A percentile compares a stretch with the other conserved stretches of the same genome.
Evolutionary conservation across 2,888 invertebrate genomes (phyloP).

Genomic region (Trilocha varians): DNA sequence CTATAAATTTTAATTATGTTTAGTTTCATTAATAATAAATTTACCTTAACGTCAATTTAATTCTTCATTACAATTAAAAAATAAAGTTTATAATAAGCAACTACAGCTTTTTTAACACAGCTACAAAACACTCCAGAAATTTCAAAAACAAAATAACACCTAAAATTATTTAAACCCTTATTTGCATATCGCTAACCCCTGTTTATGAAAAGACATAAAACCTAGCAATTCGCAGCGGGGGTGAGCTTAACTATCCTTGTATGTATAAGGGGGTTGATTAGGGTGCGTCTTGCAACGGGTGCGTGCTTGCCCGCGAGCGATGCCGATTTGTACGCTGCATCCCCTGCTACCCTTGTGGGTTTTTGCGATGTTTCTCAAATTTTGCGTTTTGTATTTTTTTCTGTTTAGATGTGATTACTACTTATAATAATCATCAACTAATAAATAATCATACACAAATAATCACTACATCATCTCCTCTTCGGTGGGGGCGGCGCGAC

Average conservation of each 20-base stretch:
- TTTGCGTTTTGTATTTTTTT: slow-evolving; percentile 12
- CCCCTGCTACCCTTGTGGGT: slow-evolving; percentile 43
- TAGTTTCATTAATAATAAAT: no score
- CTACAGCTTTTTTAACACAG: background rate
- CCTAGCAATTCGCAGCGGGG: slow-evolving; percentile 39
- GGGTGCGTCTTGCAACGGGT: slow-evolving; percentile 70
- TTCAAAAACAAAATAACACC: background rate
- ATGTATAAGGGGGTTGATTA: slow-evolving; percentile 53
- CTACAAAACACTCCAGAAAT: background rate
- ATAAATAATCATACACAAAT: no score
- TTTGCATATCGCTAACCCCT: slow-evolving; percentile 21
- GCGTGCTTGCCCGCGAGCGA: slow-evolving; percentile 62
- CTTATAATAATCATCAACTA: no score
- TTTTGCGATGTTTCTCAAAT: slow-evolving; percentile 30
- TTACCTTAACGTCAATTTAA: no score
- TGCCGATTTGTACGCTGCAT: slow-evolving; percentile 63
- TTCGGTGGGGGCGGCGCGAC: no score
- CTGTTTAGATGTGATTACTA: no score
- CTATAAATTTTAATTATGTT: no score
- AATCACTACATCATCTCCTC: no score
- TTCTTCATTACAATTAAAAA: no score
- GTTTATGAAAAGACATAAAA: slow-evolving; percentile 66
- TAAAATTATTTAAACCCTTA: slow-evolving; percentile 16
- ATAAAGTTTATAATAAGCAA: no score
- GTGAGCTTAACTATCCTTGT: slow-evolving; percentile 61